phyloP scores from a whole-genome alignment of 2,797 vertebrate genomes.

The Apogon talboti region DNA sequence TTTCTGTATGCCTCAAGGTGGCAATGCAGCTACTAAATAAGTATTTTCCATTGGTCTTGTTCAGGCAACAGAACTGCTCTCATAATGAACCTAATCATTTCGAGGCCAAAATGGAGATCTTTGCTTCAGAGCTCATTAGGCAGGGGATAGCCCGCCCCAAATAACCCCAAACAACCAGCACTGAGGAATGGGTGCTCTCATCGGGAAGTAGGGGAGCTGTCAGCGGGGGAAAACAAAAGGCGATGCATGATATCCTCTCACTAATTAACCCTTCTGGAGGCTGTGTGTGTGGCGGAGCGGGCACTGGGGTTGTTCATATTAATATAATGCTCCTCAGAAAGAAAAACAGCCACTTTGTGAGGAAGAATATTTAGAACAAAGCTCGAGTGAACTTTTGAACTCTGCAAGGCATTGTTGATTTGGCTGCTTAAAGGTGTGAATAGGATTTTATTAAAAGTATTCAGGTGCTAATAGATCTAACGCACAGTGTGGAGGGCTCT shows the following conservation, averaged over 20 bases:
- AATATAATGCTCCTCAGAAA: slow-evolving; percentile 35
- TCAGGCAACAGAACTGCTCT: slow-evolving; percentile 32
- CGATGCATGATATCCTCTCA: slow-evolving; percentile 49
- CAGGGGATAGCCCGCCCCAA: slow-evolving; percentile 49
- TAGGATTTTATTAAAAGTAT: background rate
- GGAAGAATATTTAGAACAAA: slow-evolving; percentile 21
- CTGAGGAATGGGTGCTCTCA: slow-evolving; percentile 44
- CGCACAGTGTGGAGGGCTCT: background rate
- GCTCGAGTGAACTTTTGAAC: slow-evolving; percentile 42
- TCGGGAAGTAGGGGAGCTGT: slow-evolving; percentile 38
- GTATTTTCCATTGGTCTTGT: slow-evolving; percentile 12
- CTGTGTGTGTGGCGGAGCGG: slow-evolving; percentile 11
- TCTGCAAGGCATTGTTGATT: background rate
- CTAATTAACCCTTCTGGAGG: slow-evolving; percentile 72
- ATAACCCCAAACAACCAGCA: slow-evolving; percentile 59
- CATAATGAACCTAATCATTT: slow-evolving; percentile 72
- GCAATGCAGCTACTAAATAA: slow-evolving; percentile 4
- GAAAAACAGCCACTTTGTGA: slow-evolving; percentile 25
- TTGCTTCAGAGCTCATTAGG: slow-evolving; percentile 74
- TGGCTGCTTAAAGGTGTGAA: background rate
- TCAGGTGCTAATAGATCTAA: background rate
- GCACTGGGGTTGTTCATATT: slow-evolving; percentile 31
- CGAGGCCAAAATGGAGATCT: slow-evolving; percentile 64
- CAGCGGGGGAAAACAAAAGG: slow-evolving; percentile 39
- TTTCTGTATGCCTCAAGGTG: slow-evolving; percentile 43